Evolutionary conservation across 1,140 invertebrate species (phyloP).

Genomic region (Hypsibius dujardini): DNA sequence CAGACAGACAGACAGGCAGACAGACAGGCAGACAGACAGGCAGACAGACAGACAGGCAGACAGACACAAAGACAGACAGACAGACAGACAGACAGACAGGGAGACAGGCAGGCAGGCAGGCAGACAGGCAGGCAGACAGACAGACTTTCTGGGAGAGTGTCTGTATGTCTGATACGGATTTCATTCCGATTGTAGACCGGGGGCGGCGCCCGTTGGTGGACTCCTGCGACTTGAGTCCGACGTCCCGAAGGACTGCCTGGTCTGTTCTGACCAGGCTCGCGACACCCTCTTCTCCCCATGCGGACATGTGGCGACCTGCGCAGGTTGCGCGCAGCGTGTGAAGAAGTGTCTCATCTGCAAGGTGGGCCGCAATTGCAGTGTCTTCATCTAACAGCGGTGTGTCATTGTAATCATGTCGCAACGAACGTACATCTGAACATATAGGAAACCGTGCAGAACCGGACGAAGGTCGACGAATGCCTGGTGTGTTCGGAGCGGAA

Average conservation of each 20-base stretch:
- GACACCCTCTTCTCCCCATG: slow-evolving; percentile 75
- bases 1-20: too few species aligned
- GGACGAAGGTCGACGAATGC: slow-evolving; percentile 64
- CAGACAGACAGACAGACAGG: too few species aligned
- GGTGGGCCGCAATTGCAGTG: slow-evolving; percentile 40
- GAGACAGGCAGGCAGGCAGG: too few species aligned
- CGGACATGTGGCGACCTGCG: slow-evolving; percentile 79
- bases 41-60: too few species aligned
- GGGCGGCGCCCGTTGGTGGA: neutral
- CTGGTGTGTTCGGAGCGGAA: slow-evolving; percentile 83
- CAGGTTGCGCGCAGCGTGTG: slow-evolving; percentile 67
- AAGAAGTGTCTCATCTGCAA: slow-evolving; percentile 89
- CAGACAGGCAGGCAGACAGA: too few species aligned
- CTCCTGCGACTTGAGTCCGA: neutral
- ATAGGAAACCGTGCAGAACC: neutral
- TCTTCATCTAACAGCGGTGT: too few species aligned
- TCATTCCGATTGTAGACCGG: too few species aligned
- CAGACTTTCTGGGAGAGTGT: too few species aligned
- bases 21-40: too few species aligned
- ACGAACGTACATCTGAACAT: neutral
- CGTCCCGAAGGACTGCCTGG: slow-evolving; percentile 69
- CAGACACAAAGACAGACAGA: too few species aligned
- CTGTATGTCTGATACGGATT: too few species aligned
- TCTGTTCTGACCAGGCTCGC: slow-evolving; percentile 78
- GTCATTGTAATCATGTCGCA: neutral